Conservation (phyloP, 2,888 invertebrate species). For the Sinodicranocentrus sp. region DNA sequence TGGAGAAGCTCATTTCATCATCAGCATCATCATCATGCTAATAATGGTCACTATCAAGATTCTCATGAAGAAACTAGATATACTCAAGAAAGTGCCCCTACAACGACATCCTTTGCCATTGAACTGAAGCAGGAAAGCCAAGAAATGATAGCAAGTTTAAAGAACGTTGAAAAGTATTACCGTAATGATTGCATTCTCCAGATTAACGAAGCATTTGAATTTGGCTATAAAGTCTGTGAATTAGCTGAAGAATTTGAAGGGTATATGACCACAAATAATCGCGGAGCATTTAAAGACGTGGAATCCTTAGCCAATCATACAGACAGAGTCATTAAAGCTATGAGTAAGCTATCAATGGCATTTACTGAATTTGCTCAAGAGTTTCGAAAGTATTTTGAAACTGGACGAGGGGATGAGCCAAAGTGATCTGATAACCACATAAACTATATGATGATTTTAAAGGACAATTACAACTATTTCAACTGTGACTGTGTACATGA, state of each 20-base stretch:
- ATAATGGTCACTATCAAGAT: background rate
- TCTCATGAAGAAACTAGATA: background rate
- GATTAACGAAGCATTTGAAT: slow-evolving; percentile 23
- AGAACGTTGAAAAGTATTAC: slow-evolving; percentile 19
- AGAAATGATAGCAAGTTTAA: slow-evolving; percentile 25
- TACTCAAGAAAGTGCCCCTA: background rate
- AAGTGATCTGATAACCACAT: too few relatives aligned
- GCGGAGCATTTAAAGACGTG: slow-evolving; percentile 51
- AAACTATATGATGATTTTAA: too few relatives aligned
- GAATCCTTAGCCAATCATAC: slow-evolving; percentile 47
- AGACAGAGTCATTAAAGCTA: slow-evolving; percentile 38
- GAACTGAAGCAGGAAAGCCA: slow-evolving; percentile 28
- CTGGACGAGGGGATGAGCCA: background rate
- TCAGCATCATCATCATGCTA: background rate
- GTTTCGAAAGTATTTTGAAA: slow-evolving; percentile 45
- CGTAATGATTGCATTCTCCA: slow-evolving; percentile 4
- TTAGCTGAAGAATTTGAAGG: slow-evolving; percentile 34
- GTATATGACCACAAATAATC: slow-evolving; percentile 54
- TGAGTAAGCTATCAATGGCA: slow-evolving; percentile 37
- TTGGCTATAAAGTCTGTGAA: slow-evolving; percentile 11
- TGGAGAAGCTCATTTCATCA: background rate
- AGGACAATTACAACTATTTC: too few relatives aligned
- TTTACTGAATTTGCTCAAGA: slow-evolving; percentile 35
- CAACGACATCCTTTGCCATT: slow-evolving; percentile 25
- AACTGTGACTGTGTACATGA: too few relatives aligned